Conservation (phyloP, 2,888 invertebrate species). For the Lymantria dispar region DNA sequence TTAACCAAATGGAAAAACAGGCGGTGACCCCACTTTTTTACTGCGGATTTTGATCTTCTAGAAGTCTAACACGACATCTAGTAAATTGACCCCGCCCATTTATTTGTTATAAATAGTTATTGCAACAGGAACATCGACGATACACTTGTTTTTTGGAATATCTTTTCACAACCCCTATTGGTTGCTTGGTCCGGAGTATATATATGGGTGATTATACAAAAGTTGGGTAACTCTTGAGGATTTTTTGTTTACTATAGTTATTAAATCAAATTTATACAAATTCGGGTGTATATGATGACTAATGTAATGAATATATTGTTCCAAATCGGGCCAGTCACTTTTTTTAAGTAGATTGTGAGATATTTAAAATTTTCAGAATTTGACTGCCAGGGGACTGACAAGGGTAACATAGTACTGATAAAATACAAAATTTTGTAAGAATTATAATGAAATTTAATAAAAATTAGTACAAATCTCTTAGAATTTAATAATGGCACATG, state of each 20-base stretch:
- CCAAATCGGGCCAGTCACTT: slow-evolving; percentile 25
- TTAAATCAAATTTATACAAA: slow-evolving; percentile 18
- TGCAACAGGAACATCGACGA: too few relatives aligned
- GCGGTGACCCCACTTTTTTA: too few relatives aligned
- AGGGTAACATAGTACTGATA: slow-evolving; percentile 6
- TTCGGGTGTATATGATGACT: slow-evolving; percentile 19
- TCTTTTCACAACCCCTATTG: too few relatives aligned
- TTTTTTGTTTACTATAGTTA: slow-evolving; percentile 21
- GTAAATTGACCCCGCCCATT: too few relatives aligned
- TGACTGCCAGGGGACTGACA: slow-evolving; percentile 14
- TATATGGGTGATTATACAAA: slow-evolving; percentile 12
- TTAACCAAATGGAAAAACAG: too few relatives aligned
- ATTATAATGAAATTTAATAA: not conserved
- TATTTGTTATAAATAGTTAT: too few relatives aligned
- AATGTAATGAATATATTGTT: slow-evolving; percentile 24
- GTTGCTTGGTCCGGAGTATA: too few relatives aligned
- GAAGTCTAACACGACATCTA: too few relatives aligned
- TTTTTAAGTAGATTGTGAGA: slow-evolving; percentile 19
- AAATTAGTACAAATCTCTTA: slow-evolving; percentile 1
- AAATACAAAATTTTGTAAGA: slow-evolving; percentile 1
- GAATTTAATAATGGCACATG: slow-evolving; percentile 6
- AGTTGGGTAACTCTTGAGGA: slow-evolving; percentile 5
- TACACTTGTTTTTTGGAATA: too few relatives aligned
- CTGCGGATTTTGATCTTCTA: too few relatives aligned
- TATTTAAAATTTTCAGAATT: slow-evolving; percentile 9